phyloP scores from a whole-genome alignment of 2,113 vertebrate genomes.

The Trematomus loennbergii region DNA sequence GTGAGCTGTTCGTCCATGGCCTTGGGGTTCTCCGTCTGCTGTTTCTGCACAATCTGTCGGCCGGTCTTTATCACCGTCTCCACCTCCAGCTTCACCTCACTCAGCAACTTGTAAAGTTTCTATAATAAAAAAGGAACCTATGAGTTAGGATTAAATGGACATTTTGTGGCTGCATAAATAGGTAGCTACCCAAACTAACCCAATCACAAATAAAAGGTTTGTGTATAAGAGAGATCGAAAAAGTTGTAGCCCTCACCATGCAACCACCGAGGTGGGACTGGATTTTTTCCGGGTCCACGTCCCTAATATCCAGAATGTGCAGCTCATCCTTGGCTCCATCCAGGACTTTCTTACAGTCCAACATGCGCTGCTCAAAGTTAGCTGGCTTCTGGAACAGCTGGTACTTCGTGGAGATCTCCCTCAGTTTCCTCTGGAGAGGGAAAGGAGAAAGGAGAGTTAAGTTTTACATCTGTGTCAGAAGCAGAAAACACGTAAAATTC shows the following conservation, averaged over 20 bases:
- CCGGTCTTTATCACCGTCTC: conserved; percentile 99
- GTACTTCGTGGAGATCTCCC: conserved; percentile 96
- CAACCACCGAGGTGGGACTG: conserved; percentile 91
- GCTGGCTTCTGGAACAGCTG: conserved; percentile 99
- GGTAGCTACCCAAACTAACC: too few relatives aligned
- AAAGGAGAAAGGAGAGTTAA: neutral
- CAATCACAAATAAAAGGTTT: neutral
- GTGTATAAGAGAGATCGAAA: neutral
- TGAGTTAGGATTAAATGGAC: neutral
- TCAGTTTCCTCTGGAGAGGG: conserved; percentile 89
- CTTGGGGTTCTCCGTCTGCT: conserved; percentile 97
- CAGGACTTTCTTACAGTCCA: conserved; percentile 93
- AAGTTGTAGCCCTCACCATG: conserved; percentile 86
- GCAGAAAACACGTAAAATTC: neutral
- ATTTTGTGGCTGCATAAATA: neutral
- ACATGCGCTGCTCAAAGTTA: conserved; percentile 98
- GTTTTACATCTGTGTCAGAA: neutral
- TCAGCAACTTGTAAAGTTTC: conserved; percentile 97
- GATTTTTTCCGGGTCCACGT: conserved; percentile 90
- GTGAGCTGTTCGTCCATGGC: conserved; percentile 97
- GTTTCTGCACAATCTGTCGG: conserved; percentile 98
- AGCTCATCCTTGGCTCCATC: conserved; percentile 93
- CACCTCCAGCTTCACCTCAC: conserved; percentile 97
- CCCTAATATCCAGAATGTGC: conserved; percentile 88
- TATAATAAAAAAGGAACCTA: conserved; percentile 51